Evolutionary conservation across 2,888 invertebrate genomes (phyloP), one percentile per base, ranked within the genome.

Genomic region (Ectropis crepuscularia): DNA sequence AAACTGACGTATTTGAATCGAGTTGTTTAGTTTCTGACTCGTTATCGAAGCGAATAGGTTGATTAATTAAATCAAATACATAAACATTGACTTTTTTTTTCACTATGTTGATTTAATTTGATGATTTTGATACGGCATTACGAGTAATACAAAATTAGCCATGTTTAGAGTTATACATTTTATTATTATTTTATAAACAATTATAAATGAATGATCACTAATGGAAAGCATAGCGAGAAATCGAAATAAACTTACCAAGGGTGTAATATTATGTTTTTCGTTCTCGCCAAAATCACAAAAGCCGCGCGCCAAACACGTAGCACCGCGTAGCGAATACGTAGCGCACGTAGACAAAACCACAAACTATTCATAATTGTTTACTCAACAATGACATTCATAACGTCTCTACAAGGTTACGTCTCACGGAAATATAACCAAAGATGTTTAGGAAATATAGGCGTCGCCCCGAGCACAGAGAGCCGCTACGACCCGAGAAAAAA

Each of bases 401-500:
- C 71, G 67, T 71, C 74, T 82, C 85, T 71, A 82, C 90, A 90
- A 92, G 85, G 87, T 83, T 84, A 91, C 86, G 76, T 72, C 88
- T 83, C 78, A 74, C 83, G 75, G 83, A 81, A 86, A 81, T 88
- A 89, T 90, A 90, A 87, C 81, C 78, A 91, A 90, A 92, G 91
- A 91, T 92, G 92, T 92, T 92, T 90, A 91, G 89, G 86, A 86
- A 90, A 90, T 90, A 92, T 91, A 92, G 92, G 90, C 92, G 92
- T 88, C 89, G 82, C 91, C 90, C 87, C 87, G 85, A 89, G 90
- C 92, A 90, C 91, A 92, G 92, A 57, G 60, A 57, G 45, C 57
- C 10, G 60, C 57, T 65, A 61, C 60, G 39, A 61, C 41, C 64
- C 38, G 57, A 65, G 64, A 61, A 65, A 64, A 65, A 65, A 65